Conservation (phyloP, 1,140 invertebrate species). For the Drosophila busckii region DNA sequence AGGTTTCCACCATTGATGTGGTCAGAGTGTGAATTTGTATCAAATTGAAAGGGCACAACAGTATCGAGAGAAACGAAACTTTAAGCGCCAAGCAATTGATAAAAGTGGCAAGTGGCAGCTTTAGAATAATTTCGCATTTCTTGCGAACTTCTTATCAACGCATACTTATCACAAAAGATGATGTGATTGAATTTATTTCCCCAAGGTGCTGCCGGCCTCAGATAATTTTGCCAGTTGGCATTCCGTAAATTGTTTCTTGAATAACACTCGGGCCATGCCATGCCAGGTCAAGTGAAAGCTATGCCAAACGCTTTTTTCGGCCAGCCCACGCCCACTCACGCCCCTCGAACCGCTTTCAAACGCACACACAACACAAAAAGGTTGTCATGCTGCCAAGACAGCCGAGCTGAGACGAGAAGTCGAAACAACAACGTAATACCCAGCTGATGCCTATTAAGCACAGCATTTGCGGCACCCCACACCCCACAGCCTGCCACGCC, state of each 20-base stretch:
- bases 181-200: constrained; percentile 61
- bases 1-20: constrained; percentile 31
- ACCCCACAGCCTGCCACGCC: not conserved
- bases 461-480: constrained; percentile 67
- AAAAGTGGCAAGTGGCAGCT: no score
- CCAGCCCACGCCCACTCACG: not conserved
- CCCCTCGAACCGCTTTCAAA: not conserved
- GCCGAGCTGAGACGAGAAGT: constrained; percentile 30
- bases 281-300: constrained; percentile 11
- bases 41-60: not conserved
- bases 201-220: constrained; percentile 2
- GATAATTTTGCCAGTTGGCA: constrained; percentile 70
- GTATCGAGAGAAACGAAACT: no score
- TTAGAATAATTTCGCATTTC: no score
- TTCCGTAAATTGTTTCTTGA: constrained; percentile 70
- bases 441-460: constrained; percentile 76
- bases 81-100: no score
- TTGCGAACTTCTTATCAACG: no score
- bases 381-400: constrained; percentile 65
- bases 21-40: constrained; percentile 7
- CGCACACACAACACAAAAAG: constrained; percentile 39
- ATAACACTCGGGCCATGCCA: constrained; percentile 38
- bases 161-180: constrained; percentile 66
- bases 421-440: constrained; percentile 74
- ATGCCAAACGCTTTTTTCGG: constrained; percentile 15